These are phyloP conservation scores for Chrysina gloriosa DNA, from an alignment of 2,888 invertebrate genomes.

Conservation along the genomic window DNA sequence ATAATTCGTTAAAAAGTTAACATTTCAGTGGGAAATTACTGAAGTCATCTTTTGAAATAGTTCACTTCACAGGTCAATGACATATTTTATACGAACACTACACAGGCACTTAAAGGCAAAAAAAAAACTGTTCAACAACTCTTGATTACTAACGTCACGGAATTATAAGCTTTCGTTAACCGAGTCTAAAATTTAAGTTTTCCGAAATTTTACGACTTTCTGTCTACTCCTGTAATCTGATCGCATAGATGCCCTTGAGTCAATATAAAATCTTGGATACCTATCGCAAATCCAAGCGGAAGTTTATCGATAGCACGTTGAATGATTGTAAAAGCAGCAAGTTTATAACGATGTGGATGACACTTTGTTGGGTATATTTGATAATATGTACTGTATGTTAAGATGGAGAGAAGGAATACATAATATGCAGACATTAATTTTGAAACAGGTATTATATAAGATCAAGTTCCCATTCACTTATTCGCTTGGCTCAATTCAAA, in stretches of 20 bases:
- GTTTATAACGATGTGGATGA: conserved; percentile 4
- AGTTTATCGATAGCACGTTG: background rate
- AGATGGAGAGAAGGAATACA: conserved; percentile 25
- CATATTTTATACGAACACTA: background rate
- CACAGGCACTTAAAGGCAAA: background rate
- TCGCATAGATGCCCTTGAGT: conserved; percentile 11
- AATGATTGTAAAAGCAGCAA: background rate
- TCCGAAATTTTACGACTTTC: conserved; percentile 2
- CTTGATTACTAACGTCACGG: background rate
- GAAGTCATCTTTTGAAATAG: no score
- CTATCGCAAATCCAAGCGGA: conserved; percentile 11
- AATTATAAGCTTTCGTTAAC: no score
- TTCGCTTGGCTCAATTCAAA: conserved; percentile 28
- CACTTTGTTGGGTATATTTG: conserved; percentile 1
- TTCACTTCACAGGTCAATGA: background rate
- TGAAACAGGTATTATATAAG: conserved; percentile 35
- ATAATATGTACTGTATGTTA: background rate
- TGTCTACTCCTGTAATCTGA: background rate
- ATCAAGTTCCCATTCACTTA: conserved; percentile 37
- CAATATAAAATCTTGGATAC: background rate
- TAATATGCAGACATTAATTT: conserved; percentile 25
- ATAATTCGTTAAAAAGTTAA: no score
- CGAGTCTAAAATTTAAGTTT: background rate
- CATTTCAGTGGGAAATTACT: no score
- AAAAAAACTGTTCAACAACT: background rate